phyloP scores from a whole-genome alignment of 2,888 invertebrate genomes.

The Lasioglossum lativentre region DNA sequence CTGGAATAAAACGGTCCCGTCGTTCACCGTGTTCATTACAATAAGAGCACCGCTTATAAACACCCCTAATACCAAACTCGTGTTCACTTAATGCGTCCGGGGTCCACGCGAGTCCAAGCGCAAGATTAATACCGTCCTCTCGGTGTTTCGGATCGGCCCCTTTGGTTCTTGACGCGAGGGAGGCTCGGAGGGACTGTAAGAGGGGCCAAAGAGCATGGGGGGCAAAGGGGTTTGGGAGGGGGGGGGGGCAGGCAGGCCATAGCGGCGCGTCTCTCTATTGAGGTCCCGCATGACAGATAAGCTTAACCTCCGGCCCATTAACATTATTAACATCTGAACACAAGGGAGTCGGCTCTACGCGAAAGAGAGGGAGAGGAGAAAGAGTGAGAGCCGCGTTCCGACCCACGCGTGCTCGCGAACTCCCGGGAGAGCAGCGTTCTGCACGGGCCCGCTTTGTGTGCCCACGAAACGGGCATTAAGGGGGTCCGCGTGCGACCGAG shows the following conservation, averaged over 20 bases:
- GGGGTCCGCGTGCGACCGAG: conserved; percentile 60
- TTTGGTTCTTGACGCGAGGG: conserved; percentile 45
- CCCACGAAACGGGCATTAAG: conserved; percentile 68
- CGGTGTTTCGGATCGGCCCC: conserved; percentile 65
- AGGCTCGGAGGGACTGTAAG: background rate
- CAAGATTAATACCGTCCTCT: conserved; percentile 70
- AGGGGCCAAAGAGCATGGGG: background rate
- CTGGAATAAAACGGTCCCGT: conserved; percentile 1
- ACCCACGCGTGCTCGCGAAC: conserved; percentile 65
- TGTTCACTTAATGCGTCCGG: conserved; percentile 59
- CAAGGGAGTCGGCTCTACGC: conserved; percentile 65
- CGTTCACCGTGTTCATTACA: conserved; percentile 12
- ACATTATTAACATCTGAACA: conserved; percentile 80
- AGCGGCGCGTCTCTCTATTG: conserved; percentile 75
- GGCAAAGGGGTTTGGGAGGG: background rate
- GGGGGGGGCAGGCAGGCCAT: conserved; percentile 61
- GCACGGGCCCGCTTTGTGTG: conserved; percentile 59
- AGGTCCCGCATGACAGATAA: conserved; percentile 79
- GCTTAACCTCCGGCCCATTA: conserved; percentile 80
- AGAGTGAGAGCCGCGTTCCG: conserved; percentile 63
- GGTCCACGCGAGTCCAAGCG: conserved; percentile 51
- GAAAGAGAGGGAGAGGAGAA: background rate
- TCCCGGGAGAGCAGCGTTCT: background rate
- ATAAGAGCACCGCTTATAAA: background rate
- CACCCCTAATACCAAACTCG: conserved; percentile 54